These are phyloP conservation scores for Melanargia galathea DNA, from an alignment of 2,888 invertebrate species.

Conservation along the genomic window DNA sequence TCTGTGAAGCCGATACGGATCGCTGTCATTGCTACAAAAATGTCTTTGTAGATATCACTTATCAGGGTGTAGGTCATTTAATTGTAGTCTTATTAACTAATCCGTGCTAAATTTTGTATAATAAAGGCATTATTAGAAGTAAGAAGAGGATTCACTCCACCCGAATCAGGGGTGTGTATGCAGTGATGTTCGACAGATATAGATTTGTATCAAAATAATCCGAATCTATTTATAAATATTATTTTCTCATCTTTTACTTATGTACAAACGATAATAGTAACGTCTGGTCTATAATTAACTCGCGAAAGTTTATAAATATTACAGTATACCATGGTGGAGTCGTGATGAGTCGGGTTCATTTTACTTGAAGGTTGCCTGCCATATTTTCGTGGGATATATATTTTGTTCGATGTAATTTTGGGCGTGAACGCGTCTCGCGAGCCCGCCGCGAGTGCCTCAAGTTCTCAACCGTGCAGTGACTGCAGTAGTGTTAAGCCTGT, in stretches of 20 bases:
- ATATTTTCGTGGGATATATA: conserved; percentile 77
- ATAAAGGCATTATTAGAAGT: conserved; percentile 65
- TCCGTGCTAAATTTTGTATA: conserved; percentile 74
- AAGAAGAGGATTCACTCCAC: conserved; percentile 78
- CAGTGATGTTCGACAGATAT: conserved; percentile 75
- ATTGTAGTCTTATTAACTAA: conserved; percentile 74
- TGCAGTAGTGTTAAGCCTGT: conserved; percentile 19
- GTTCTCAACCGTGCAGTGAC: conserved; percentile 37
- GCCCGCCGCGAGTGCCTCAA: conserved; percentile 40
- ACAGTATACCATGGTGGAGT: conserved; percentile 74
- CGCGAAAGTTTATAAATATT: conserved; percentile 82
- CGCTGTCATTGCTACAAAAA: conserved; percentile 81
- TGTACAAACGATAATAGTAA: conserved; percentile 82
- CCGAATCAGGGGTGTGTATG: conserved; percentile 81
- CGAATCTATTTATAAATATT: conserved; percentile 83
- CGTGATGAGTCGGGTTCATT: conserved; percentile 67
- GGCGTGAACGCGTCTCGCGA: conserved; percentile 60
- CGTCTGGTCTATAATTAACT: conserved; percentile 81
- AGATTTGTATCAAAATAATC: conserved; percentile 83
- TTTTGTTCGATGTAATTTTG: conserved; percentile 67
- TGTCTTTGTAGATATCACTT: conserved; percentile 82
- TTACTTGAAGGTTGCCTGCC: conserved; percentile 79
- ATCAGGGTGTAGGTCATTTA: conserved; percentile 82
- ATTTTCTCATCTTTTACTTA: conserved; percentile 82
- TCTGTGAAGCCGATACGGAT: conserved; percentile 82